phyloP scores from a whole-genome alignment of 2,113 vertebrate genomes.

The Apodemus speciosus region DNA sequence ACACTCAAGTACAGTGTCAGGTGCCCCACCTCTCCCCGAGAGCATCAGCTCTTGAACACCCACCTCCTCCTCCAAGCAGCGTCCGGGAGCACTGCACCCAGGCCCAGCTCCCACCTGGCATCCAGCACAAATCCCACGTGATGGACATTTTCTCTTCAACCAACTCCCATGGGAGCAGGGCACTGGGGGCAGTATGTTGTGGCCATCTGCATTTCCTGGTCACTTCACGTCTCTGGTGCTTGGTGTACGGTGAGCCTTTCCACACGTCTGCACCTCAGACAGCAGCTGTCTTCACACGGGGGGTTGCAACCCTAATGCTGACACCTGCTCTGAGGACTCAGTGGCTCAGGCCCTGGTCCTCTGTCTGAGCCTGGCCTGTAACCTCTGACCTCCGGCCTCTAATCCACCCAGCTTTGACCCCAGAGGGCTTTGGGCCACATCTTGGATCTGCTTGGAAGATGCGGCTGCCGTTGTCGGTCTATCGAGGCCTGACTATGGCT shows the following conservation, averaged over 20 bases:
- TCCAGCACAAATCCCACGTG: neutral
- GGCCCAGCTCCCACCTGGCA: neutral
- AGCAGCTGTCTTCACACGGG: rapidly evolving
- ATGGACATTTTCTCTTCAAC: neutral
- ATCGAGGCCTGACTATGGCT: neutral
- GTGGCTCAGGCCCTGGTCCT: conserved; percentile 33
- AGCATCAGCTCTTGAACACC: too few species aligned
- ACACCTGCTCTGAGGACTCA: neutral
- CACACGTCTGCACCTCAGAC: rapidly evolving
- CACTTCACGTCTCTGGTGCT: neutral
- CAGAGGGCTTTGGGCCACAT: neutral
- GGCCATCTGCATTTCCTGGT: neutral
- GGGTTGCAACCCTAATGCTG: neutral
- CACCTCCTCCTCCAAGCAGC: rapidly evolving
- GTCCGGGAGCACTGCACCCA: neutral
- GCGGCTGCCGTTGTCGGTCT: neutral
- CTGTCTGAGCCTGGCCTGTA: neutral
- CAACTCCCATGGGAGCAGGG: neutral
- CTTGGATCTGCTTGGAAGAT: neutral
- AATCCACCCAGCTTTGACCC: conserved; percentile 56
- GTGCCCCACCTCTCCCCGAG: neutral
- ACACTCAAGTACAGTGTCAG: neutral
- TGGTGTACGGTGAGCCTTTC: too few species aligned
- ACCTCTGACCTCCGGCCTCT: conserved; percentile 23
- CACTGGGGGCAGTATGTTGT: neutral